phyloP scores from a whole-genome alignment of 2,888 invertebrate species.

The Drosophila meridionalis region DNA sequence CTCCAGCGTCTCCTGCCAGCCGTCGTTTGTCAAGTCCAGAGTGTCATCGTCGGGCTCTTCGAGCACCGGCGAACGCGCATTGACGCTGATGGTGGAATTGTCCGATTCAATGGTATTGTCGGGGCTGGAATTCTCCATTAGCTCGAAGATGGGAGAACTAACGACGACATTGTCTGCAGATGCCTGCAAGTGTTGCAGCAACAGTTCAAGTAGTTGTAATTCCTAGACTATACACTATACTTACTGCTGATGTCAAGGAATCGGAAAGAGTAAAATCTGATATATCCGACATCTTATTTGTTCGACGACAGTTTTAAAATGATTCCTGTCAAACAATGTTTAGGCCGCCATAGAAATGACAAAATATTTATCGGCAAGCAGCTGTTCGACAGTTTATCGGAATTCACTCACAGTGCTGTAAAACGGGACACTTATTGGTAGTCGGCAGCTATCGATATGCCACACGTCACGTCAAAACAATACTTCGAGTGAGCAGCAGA shows the following conservation, averaged over 20 bases:
- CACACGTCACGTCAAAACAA: constrained; percentile 53
- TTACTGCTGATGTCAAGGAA: not conserved
- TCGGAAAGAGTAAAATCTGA: not conserved
- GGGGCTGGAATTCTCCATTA: constrained; percentile 4
- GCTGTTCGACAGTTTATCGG: constrained; percentile 14
- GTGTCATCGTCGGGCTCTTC: not conserved
- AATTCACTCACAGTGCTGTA: not conserved
- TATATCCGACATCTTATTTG: not conserved
- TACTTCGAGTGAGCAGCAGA: not conserved
- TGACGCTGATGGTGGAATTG: not conserved
- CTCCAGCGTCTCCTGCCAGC: not conserved
- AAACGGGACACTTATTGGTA: not conserved
- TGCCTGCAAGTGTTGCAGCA: not conserved
- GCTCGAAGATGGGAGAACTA: not conserved
- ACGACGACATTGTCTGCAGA: rapidly evolving
- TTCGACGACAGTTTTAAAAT: no score
- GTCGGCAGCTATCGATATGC: constrained; percentile 21
- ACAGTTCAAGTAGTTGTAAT: no score
- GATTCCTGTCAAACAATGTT: not conserved
- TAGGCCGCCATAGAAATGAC: not conserved
- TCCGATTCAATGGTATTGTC: not conserved
- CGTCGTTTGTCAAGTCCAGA: not conserved
- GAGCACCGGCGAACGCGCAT: not conserved
- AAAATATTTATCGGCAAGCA: constrained; percentile 2
- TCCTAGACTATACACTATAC: not conserved